A percentile compares a stretch with the other conserved stretches of the same genome.
These are phyloP conservation scores for Lamprologus callipterus DNA, from an alignment of 2,113 vertebrate genomes.

Conservation along the genomic window DNA sequence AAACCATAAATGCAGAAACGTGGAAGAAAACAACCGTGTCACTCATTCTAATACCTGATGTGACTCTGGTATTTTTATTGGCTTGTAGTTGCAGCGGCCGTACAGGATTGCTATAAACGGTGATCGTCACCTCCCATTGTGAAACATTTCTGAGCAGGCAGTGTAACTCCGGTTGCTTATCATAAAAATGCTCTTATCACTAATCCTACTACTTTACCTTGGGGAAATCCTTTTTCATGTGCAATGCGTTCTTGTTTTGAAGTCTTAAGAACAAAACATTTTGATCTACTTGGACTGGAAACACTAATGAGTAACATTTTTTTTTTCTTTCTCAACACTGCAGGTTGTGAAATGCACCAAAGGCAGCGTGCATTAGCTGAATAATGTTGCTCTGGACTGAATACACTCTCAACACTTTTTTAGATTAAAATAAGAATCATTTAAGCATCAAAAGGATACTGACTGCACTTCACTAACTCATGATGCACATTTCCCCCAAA, in stretches of 20 bases:
- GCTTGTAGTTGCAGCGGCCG: neutral
- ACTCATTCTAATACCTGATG: neutral
- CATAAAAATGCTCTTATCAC: neutral
- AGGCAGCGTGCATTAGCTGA: neutral
- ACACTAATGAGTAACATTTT: neutral
- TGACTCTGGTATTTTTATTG: neutral
- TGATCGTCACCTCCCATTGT: neutral
- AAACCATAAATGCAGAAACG: neutral
- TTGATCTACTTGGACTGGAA: neutral
- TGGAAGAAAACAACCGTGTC: neutral
- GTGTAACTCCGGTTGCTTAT: neutral
- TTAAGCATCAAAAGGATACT: neutral
- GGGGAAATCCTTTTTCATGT: neutral
- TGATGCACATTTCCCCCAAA: neutral
- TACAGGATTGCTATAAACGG: neutral
- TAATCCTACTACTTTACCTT: neutral
- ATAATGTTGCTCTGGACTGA: neutral
- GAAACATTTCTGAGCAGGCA: neutral
- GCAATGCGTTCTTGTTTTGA: neutral
- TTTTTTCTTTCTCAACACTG: neutral
- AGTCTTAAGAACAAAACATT: slow-evolving; percentile 12
- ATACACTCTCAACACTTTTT: neutral
- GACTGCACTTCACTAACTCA: neutral
- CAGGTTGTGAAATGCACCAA: slow-evolving; percentile 5
- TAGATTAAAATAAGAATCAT: neutral